Conservation (phyloP, 1,140 invertebrate genomes). For the Pogonognathellus flavescens region DNA sequence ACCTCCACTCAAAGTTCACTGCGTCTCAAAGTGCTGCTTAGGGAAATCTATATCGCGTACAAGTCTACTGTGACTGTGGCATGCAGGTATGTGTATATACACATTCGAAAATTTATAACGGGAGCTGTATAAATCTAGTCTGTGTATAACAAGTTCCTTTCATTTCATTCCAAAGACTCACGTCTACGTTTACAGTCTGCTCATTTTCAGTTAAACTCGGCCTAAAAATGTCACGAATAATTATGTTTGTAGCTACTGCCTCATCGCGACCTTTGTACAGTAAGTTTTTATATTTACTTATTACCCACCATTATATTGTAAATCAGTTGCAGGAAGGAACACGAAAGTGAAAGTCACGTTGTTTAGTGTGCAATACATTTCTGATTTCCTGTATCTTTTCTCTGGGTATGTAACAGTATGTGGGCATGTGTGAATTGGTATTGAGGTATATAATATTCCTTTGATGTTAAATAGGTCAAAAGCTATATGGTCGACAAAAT, state of each 20-base stretch:
- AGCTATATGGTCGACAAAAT: conserved; percentile 27
- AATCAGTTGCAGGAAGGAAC: too few species aligned
- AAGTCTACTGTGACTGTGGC: too few species aligned
- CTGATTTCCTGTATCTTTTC: not conserved
- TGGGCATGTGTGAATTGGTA: not conserved
- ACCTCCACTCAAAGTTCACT: conserved; percentile 16
- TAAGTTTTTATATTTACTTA: not conserved
- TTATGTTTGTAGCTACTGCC: conserved; percentile 40
- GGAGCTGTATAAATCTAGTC: too few species aligned
- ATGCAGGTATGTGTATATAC: too few species aligned
- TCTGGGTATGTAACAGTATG: not conserved
- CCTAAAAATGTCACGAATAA: conserved; percentile 41
- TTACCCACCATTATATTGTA: too few species aligned
- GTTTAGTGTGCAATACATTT: not conserved
- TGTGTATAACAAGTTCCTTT: too few species aligned
- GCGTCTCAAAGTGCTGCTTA: not conserved
- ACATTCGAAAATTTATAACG: too few species aligned
- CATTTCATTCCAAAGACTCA: too few species aligned
- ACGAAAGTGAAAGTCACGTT: too few species aligned
- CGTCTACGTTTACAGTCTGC: not conserved
- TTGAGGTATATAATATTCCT: not conserved
- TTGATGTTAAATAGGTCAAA: conserved; percentile 16
- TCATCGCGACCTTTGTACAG: conserved; percentile 26
- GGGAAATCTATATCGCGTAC: not conserved
- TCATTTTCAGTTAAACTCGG: not conserved